Evolutionary conservation across 2,797 vertebrate species (phyloP), one percentile per base, ranked within the genome.

Genomic region (Argyrosomus regius): DNA sequence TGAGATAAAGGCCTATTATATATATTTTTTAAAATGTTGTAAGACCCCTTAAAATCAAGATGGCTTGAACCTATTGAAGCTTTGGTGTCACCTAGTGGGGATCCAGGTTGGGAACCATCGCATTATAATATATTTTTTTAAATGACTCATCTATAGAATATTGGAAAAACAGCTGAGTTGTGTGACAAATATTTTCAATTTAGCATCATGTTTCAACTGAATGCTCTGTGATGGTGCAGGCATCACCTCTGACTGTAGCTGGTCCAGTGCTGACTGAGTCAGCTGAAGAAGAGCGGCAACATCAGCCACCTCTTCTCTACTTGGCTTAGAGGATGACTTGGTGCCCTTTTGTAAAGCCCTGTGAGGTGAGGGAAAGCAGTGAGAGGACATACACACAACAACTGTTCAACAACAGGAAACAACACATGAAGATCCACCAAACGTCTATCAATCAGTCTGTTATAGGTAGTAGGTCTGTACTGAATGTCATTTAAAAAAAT

Each of bases 211-310:
- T 46, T 49, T 35, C 14, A 12, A 13, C 5, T n/a, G 14, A 68
- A n/a, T 7, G 12, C 17, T 41, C 6, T 24, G 6, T 16, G 20
- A 39, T 5, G 6, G 22, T 20, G 13, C 66, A 70, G 45, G 13
- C 6, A 48, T 2, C 5, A 96, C 96, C 91, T 96, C 89, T 14
- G 93, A 91, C 53, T 83, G 81, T 0, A 96, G 89, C 73, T 94
- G 87, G 76, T 94, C 87, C 66, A 96, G 84, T 3, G 87, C 71
- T 17, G 77, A 74, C 52, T 72, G 84, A 8, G 92, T 90, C 6
- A 12, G 84, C 85, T 92, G 87, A 4, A 96, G 62, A 7, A 93
- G 85, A 1, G 78, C 31, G 4, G 48, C 60, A 11, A 92, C 66
- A 57, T 91, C 90, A 20, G 56, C 65, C 53, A 59, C 35, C 8